phyloP scores from a whole-genome alignment of 2,888 invertebrate species.

The Leptinotarsa haldemani region DNA sequence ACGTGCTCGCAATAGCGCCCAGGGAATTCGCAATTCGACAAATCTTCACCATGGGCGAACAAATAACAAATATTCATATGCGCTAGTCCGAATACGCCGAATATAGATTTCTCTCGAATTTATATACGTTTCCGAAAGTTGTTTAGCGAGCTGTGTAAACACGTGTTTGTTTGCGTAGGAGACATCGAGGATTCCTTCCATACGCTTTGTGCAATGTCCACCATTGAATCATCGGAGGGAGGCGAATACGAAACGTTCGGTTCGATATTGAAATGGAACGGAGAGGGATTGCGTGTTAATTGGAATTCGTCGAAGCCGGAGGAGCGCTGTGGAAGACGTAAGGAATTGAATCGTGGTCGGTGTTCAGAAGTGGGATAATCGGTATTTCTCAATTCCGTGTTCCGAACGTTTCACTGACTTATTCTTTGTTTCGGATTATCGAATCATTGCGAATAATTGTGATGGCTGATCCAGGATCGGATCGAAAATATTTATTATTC shows the following conservation, averaged over 20 bases:
- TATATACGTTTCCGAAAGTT: constrained; percentile 25
- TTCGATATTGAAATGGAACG: constrained; percentile 19
- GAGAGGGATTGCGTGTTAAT: constrained; percentile 16
- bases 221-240: constrained; percentile 16
- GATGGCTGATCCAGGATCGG: no score
- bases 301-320: constrained; percentile 3
- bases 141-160: constrained; percentile 26
- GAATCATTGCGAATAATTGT: neutral
- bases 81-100: constrained; percentile 31
- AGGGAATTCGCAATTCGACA: constrained; percentile 42
- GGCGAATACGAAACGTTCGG: constrained; percentile 8
- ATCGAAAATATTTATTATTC: no score
- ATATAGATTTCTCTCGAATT: constrained; percentile 24
- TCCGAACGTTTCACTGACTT: neutral
- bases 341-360: constrained; percentile 5
- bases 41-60: constrained; percentile 37
- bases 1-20: constrained; percentile 50
- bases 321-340: constrained; percentile 4
- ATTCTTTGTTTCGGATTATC: neutral
- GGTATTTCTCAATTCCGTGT: neutral
- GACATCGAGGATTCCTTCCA: constrained; percentile 19
- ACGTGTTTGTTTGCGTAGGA: constrained; percentile 22
- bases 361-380: neutral
- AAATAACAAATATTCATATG: constrained; percentile 52
- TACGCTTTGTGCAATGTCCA: constrained; percentile 19